Conservation (phyloP, 1,140 invertebrate species). For the Leptonema lineaticorne region DNA sequence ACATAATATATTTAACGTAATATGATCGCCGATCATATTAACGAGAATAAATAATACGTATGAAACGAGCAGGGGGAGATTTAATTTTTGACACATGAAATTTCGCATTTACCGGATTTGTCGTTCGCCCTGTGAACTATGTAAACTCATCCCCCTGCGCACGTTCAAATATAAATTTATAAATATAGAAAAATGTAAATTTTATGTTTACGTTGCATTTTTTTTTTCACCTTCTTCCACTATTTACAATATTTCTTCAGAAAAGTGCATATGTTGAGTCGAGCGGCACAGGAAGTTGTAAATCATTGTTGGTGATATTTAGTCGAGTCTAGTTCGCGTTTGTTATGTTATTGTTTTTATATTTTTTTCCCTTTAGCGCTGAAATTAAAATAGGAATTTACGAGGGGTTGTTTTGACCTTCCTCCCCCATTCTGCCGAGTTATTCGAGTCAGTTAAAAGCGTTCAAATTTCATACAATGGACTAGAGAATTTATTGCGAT, state of each 20-base stretch:
- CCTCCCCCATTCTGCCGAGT: no score
- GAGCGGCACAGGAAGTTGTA: constrained; percentile 38
- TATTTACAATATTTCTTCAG: neutral
- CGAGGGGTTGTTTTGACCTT: constrained; percentile 9
- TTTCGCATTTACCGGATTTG: constrained; percentile 51
- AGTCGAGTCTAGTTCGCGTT: no score
- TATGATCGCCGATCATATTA: neutral
- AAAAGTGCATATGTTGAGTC: constrained; percentile 28
- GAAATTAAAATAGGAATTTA: constrained; percentile 29
- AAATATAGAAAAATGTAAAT: constrained; percentile 36
- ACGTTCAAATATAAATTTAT: constrained; percentile 13
- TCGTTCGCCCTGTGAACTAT: constrained; percentile 39
- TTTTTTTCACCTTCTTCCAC: constrained; percentile 22
- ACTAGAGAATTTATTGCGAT: no score
- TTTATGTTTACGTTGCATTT: constrained; percentile 18
- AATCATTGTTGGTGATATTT: constrained; percentile 41
- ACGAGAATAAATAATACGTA: neutral
- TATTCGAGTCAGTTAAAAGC: no score
- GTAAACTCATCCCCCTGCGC: neutral
- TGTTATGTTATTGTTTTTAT: constrained; percentile 38
- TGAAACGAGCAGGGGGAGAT: constrained; percentile 43
- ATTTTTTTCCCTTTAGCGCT: constrained; percentile 27
- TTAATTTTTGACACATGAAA: constrained; percentile 52
- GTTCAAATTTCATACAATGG: no score
- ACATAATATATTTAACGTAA: neutral